phyloP scores from a whole-genome alignment of 2,113 vertebrate genomes.

The Siphamia tubifer region DNA sequence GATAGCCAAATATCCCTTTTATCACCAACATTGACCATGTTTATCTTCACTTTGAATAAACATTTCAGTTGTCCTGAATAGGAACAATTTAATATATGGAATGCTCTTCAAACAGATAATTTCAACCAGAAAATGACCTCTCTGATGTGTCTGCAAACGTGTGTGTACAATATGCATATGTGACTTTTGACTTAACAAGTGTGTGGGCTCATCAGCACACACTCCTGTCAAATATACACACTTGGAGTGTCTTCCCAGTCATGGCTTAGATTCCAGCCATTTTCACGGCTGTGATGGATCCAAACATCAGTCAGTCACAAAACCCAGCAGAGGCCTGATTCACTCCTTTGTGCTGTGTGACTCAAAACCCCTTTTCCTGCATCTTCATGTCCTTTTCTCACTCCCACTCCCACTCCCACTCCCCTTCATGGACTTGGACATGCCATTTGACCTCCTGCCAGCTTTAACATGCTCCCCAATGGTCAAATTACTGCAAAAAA shows the following conservation, averaged over 20 bases:
- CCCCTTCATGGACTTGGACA: slow-evolving; percentile 26
- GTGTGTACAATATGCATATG: neutral
- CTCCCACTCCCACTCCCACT: slow-evolving; percentile 40
- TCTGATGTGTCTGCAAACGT: neutral
- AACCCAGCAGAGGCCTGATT: slow-evolving; percentile 46
- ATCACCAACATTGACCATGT: neutral
- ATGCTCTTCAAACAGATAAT: neutral
- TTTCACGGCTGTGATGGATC: slow-evolving; percentile 45
- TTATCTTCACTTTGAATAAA: neutral
- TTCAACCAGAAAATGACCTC: neutral
- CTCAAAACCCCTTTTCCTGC: slow-evolving; percentile 39
- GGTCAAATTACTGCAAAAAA: no score
- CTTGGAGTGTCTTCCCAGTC: slow-evolving; percentile 21
- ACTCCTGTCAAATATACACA: slow-evolving; percentile 46
- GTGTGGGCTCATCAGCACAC: slow-evolving; percentile 44
- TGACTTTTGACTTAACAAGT: slow-evolving; percentile 17
- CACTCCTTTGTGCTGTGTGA: slow-evolving; percentile 58
- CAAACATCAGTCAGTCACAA: slow-evolving; percentile 55
- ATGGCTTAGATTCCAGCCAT: slow-evolving; percentile 32
- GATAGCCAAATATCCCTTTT: neutral
- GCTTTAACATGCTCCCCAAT: slow-evolving; percentile 4
- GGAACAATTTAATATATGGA: neutral
- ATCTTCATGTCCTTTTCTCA: slow-evolving; percentile 26
- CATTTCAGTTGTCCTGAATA: neutral
- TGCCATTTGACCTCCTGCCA: slow-evolving; percentile 58